Percentiles rank a stretch among this genome's conserved stretches.
Evolutionary conservation across 1,140 invertebrate species (phyloP).

Genomic region (Pseudomyrmex dendroicus): DNA sequence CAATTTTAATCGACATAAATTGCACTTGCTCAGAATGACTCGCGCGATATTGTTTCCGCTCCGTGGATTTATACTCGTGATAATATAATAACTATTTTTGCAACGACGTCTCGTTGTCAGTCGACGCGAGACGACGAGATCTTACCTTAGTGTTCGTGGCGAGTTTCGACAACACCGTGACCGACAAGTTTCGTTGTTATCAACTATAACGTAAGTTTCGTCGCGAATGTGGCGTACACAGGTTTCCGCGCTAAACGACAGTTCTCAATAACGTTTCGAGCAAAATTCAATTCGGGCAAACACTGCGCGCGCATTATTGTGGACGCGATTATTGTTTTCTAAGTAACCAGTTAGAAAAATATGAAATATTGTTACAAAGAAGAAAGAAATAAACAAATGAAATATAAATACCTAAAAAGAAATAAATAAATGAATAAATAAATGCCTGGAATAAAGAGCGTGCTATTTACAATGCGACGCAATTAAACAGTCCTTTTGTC

Average conservation of each 20-base stretch:
- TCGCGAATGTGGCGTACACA: not conserved
- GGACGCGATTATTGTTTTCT: no score
- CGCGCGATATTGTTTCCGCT: not conserved
- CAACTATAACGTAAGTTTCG: conserved; percentile 15
- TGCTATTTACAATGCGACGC: no score
- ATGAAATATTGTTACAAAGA: no score
- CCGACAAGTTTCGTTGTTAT: conserved; percentile 40
- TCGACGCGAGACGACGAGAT: conserved; percentile 17
- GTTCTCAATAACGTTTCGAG: conserved; percentile 1
- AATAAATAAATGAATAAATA: no score
- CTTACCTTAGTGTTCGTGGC: not conserved
- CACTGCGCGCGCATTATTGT: not conserved
- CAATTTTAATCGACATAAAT: conserved; percentile 8
- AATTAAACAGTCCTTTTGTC: no score
- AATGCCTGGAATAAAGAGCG: no score
- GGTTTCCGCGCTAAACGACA: not conserved
- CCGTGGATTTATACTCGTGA: conserved; percentile 19
- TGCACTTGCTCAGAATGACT: conserved; percentile 7
- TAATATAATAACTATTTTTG: conserved; percentile 53
- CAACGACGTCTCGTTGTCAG: conserved; percentile 23
- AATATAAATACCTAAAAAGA: no score
- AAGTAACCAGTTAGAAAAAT: no score
- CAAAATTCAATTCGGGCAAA: conserved; percentile 9
- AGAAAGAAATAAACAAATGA: no score
- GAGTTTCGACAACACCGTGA: conserved; percentile 45